A percentile compares a stretch with the other conserved stretches of the same genome.
phyloP scores from a whole-genome alignment of 2,797 vertebrate genomes.

The Psittacula echo region DNA sequence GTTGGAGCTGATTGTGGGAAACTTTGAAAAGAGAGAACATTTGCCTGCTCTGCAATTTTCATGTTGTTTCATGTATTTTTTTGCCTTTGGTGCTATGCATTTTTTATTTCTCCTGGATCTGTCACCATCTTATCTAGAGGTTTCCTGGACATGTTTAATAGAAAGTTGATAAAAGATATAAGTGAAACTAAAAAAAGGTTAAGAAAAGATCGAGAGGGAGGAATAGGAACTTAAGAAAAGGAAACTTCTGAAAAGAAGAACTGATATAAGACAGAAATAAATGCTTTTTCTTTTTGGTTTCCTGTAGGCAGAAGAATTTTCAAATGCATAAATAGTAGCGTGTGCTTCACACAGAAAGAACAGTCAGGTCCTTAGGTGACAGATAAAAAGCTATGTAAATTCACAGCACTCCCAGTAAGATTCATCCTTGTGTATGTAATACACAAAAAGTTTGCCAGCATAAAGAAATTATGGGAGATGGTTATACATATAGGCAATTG shows the following conservation, averaged over 20 bases:
- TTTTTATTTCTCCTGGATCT: conserved; percentile 38
- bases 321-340: neutral
- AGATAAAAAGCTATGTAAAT: conserved; percentile 22
- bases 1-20: conserved; percentile 5
- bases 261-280: neutral
- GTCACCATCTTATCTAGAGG: conserved; percentile 3
- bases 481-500: neutral
- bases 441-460: neutral
- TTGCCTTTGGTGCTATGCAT: neutral
- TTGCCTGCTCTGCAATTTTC: conserved; percentile 15
- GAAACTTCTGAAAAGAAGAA: neutral
- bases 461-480: neutral
- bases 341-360: neutral
- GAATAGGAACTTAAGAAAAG: neutral
- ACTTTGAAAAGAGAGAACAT: neutral
- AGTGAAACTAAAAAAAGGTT: neutral
- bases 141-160: conserved; percentile 31
- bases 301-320: neutral
- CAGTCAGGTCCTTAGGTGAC: neutral
- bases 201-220: neutral
- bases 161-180: neutral
- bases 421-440: neutral
- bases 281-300: neutral
- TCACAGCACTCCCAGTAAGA: neutral
- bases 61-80: neutral